phyloP scores from a whole-genome alignment of 2,113 vertebrate genomes.

The Anarhynchus alexandrinus region DNA sequence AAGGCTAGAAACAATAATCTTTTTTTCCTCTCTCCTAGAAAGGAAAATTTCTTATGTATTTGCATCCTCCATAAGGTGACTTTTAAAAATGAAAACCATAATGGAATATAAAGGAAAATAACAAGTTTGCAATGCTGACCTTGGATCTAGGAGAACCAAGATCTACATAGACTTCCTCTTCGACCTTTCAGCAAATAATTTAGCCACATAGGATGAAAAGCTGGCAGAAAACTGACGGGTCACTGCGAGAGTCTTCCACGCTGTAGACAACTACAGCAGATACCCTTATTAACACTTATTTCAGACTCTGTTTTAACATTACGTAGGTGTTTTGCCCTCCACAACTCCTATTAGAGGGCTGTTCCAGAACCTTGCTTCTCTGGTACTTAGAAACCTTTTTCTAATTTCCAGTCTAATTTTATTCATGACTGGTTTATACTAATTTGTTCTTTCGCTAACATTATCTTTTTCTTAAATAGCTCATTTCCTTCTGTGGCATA shows the following conservation, averaged over 20 bases:
- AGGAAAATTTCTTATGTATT: not conserved
- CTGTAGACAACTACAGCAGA: not conserved
- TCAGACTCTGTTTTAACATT: not conserved
- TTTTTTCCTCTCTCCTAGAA: not conserved
- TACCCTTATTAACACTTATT: not conserved
- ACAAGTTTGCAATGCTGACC: not conserved
- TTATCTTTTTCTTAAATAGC: constrained; percentile 48
- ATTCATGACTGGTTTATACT: constrained; percentile 51
- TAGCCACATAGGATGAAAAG: not conserved
- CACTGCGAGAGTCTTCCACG: not conserved
- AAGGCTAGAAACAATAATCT: not conserved
- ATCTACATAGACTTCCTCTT: not conserved
- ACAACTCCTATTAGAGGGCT: not conserved
- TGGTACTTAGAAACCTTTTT: constrained; percentile 17
- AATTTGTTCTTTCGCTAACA: constrained; percentile 17
- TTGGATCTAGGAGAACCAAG: not conserved
- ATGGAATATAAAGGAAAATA: not conserved
- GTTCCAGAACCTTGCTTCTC: constrained; percentile 38
- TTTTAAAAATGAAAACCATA: not conserved
- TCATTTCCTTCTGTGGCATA: not conserved
- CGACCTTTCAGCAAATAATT: not conserved
- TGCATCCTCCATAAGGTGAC: not conserved
- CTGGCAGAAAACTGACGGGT: not conserved
- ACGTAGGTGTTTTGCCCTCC: not conserved
- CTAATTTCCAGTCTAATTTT: constrained; percentile 47